Percentiles rank a stretch among this genome's conserved stretches.
Conservation (phyloP, 1,140 invertebrate species). For the Pollicipes pollicipes region DNA sequence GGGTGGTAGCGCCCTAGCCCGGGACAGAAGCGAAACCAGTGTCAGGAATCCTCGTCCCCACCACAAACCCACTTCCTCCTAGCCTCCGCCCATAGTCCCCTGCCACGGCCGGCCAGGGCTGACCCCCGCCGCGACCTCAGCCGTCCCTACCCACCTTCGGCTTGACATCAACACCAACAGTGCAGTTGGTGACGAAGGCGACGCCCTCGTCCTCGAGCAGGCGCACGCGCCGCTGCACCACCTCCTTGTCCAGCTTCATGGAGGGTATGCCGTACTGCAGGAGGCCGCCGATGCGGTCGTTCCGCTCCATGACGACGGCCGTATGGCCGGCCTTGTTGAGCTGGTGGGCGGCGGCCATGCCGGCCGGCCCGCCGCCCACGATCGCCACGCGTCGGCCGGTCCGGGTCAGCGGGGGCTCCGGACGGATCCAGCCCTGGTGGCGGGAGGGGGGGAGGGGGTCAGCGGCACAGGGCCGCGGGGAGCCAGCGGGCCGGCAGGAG, state of each 20-base stretch:
- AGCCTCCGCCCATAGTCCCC: too few species aligned
- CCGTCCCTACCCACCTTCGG: slow-evolving; percentile 35
- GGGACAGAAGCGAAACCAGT: too few species aligned
- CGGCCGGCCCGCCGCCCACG: slow-evolving; percentile 89
- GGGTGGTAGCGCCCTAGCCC: too few species aligned
- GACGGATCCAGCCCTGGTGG: slow-evolving; percentile 71
- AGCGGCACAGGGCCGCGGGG: too few species aligned
- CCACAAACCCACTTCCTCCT: too few species aligned
- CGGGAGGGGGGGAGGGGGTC: too few species aligned
- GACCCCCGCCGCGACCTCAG: too few species aligned
- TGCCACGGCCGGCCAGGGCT: too few species aligned
- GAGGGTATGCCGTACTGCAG: slow-evolving; percentile 95
- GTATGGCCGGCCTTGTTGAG: slow-evolving; percentile 83
- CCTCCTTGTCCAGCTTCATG: slow-evolving; percentile 88
- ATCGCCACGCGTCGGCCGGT: slow-evolving; percentile 77
- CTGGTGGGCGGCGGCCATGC: slow-evolving; percentile 90
- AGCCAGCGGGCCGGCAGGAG: too few species aligned
- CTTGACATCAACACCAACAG: slow-evolving; percentile 80
- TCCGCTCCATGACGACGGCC: slow-evolving; percentile 90
- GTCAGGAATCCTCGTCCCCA: too few species aligned
- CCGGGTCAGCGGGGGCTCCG: slow-evolving; percentile 48
- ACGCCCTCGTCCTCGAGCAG: slow-evolving; percentile 81
- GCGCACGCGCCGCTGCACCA: slow-evolving; percentile 74
- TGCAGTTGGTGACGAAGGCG: slow-evolving; percentile 66
- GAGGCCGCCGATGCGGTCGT: slow-evolving; percentile 84